A percentile compares a stretch with the other conserved stretches of the same genome.
Evolutionary conservation across 1,140 invertebrate genomes (phyloP).

Genomic region (Drosophila fuyamai): DNA sequence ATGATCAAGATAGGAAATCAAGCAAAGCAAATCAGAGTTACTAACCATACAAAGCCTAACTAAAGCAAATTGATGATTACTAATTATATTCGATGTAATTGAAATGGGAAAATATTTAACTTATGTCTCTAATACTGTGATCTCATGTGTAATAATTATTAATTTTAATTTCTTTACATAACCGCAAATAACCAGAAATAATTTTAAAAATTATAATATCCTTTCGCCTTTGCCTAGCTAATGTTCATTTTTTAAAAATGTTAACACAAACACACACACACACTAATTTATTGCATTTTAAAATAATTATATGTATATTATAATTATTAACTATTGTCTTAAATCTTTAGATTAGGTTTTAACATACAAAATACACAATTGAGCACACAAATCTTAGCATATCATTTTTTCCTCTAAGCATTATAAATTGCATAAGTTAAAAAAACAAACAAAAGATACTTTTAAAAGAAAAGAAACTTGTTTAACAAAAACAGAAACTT

Average conservation of each 20-base stretch:
- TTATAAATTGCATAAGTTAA: slow-evolving; percentile 56
- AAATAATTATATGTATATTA: slow-evolving; percentile 52
- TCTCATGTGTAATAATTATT: slow-evolving; percentile 85
- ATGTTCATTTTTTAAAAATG: slow-evolving; percentile 65
- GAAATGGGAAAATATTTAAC: slow-evolving; percentile 79
- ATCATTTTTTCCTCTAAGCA: slow-evolving; percentile 67
- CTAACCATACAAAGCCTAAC: slow-evolving; percentile 71
- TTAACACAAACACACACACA: slow-evolving; percentile 49
- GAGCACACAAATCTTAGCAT: slow-evolving; percentile 64
- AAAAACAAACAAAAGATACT: slow-evolving; percentile 45
- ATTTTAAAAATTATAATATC: slow-evolving; percentile 71
- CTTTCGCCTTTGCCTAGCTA: slow-evolving; percentile 71
- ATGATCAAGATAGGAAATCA: slow-evolving; percentile 18
- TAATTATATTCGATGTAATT: slow-evolving; percentile 38
- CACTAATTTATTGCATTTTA: slow-evolving; percentile 81
- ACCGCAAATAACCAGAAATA: slow-evolving; percentile 60
- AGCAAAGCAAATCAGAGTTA: slow-evolving; percentile 59
- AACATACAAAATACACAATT: slow-evolving; percentile 46
- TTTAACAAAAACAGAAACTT: slow-evolving; percentile 46
- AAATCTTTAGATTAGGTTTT: slow-evolving; percentile 70
- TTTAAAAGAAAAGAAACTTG: slow-evolving; percentile 48
- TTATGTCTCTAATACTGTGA: slow-evolving; percentile 85
- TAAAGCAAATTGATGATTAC: slow-evolving; percentile 32
- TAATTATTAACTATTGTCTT: slow-evolving; percentile 76
- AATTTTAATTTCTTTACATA: slow-evolving; percentile 81